Evolutionary conservation across 2,888 invertebrate species (phyloP).

Genomic region (Tetragonisca angustula): DNA sequence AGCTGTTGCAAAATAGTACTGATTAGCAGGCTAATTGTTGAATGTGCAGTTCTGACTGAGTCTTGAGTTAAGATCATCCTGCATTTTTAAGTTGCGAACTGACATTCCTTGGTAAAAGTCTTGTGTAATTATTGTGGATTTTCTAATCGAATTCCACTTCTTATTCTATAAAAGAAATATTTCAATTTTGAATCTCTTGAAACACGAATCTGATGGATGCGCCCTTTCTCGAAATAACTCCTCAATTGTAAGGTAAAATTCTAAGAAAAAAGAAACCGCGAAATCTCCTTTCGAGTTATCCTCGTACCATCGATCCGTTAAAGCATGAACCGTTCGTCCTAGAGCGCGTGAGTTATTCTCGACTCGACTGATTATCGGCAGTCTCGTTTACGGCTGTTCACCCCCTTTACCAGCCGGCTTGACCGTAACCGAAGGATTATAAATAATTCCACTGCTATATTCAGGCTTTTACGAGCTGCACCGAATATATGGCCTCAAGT

Average conservation of each 20-base stretch:
- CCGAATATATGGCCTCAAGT: neutral
- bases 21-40: too few species aligned
- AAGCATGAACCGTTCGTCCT: neutral
- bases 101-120: too few species aligned
- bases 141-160: too few species aligned
- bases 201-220: too few species aligned
- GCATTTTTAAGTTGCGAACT: too few species aligned
- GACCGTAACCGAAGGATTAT: slow-evolving; percentile 13
- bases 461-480: neutral
- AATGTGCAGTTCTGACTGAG: too few species aligned
- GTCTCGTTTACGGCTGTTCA: slow-evolving; percentile 16
- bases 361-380: neutral
- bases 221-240: too few species aligned
- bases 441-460: slow-evolving; percentile 17
- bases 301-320: neutral
- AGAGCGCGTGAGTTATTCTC: neutral
- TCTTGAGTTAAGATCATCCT: too few species aligned
- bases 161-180: too few species aligned
- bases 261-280: neutral
- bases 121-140: too few species aligned
- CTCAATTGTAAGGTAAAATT: neutral
- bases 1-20: too few species aligned
- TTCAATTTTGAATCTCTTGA: too few species aligned
- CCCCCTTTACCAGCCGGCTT: neutral
- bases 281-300: neutral